Conservation (phyloP, 2,888 invertebrate genomes). For the Mycalesis mineus region DNA sequence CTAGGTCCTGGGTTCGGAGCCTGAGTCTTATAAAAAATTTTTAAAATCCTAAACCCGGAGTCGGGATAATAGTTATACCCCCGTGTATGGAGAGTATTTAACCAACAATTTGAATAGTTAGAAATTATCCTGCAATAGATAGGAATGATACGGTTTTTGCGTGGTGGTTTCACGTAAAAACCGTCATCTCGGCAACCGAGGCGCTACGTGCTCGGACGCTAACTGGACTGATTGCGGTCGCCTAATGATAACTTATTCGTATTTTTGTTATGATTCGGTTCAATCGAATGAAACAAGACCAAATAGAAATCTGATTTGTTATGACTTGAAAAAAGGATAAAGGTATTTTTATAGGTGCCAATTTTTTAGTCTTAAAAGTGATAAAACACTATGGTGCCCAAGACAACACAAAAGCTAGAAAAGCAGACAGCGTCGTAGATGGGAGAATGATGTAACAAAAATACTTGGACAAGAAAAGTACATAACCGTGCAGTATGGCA, state of each 20-base stretch:
- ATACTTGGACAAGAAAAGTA: too few relatives aligned
- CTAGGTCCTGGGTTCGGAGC: too few relatives aligned
- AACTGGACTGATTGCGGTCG: constrained; percentile 51
- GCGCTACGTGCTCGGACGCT: constrained; percentile 52
- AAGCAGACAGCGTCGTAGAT: too few relatives aligned
- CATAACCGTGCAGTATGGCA: too few relatives aligned
- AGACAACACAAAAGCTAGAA: too few relatives aligned
- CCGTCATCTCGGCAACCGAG: constrained; percentile 43
- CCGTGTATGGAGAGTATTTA: too few relatives aligned
- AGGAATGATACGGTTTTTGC: constrained; percentile 18
- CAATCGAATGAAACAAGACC: constrained; percentile 13
- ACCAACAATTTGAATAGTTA: background rate
- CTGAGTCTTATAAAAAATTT: background rate
- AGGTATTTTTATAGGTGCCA: too few relatives aligned
- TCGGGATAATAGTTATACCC: too few relatives aligned
- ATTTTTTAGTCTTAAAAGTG: too few relatives aligned
- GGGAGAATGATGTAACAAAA: too few relatives aligned
- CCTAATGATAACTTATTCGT: constrained; percentile 26
- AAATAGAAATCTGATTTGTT: background rate
- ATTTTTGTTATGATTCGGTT: constrained; percentile 36
- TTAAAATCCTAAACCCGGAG: background rate
- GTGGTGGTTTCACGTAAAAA: constrained; percentile 16
- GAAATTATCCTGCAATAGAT: constrained; percentile 3
- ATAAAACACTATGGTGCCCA: too few relatives aligned
- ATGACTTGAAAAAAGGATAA: too few relatives aligned